Percentiles rank a stretch among this genome's conserved stretches.
phyloP scores from a whole-genome alignment of 2,888 invertebrate species.

The Margaritifera margaritifera region DNA sequence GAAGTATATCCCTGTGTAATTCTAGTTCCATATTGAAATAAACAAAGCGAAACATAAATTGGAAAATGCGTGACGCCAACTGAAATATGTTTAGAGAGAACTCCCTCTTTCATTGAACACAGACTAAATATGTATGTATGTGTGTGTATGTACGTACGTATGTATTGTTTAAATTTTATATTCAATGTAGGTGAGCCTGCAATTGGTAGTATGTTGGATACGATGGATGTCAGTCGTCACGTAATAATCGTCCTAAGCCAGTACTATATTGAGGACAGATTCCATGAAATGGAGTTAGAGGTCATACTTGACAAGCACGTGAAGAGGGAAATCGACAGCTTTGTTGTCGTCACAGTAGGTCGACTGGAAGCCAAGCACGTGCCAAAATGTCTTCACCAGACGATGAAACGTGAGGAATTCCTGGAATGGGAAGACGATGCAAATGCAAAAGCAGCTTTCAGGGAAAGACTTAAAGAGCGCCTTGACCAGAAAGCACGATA shows the following conservation, averaged over 20 bases:
- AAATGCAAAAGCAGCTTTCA: conserved; percentile 32
- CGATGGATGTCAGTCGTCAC: conserved; percentile 35
- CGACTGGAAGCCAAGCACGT: conserved; percentile 20
- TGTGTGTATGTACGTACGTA: too few relatives aligned
- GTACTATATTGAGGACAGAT: conserved; percentile 30
- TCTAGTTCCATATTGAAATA: too few relatives aligned
- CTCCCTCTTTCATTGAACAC: too few relatives aligned
- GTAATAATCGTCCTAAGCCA: conserved; percentile 44
- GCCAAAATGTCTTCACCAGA: conserved; percentile 35
- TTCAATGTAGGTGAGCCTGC: conserved; percentile 17
- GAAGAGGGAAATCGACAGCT: conserved; percentile 27
- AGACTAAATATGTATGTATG: too few relatives aligned
- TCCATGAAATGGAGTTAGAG: conserved; percentile 39
- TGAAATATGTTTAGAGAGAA: too few relatives aligned
- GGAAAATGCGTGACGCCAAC: too few relatives aligned
- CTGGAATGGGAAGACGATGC: conserved; percentile 41
- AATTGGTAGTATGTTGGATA: conserved; percentile 37
- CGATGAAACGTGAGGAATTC: conserved; percentile 32
- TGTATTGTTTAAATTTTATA: conserved; percentile 2
- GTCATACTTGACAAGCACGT: conserved; percentile 22
- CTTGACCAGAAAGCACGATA: not conserved
- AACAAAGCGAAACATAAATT: too few relatives aligned
- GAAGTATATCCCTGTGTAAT: too few relatives aligned
- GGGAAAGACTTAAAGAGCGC: conserved; percentile 18
- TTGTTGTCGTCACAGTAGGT: conserved; percentile 38